Evolutionary conservation across 2,113 vertebrate species (phyloP).

Genomic region (Dasyornis broadbenti): DNA sequence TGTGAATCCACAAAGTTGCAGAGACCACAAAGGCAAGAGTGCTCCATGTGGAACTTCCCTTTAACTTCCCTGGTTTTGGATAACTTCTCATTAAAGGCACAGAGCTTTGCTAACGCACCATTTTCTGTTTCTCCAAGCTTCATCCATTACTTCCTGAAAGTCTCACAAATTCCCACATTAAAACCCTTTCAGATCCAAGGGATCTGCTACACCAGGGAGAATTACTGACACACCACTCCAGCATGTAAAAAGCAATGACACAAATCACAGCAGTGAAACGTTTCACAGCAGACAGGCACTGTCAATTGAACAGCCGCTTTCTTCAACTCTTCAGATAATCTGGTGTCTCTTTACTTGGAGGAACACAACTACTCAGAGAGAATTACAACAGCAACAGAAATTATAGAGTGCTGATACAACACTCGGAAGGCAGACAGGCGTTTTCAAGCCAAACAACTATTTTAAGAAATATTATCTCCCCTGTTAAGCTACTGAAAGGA

Average conservation of each 20-base stretch:
- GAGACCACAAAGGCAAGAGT: neutral
- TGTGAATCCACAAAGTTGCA: neutral
- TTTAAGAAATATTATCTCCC: neutral
- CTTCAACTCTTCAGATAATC: neutral
- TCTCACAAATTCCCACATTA: neutral
- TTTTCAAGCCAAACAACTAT: neutral
- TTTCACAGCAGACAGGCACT: neutral
- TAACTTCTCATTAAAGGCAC: neutral
- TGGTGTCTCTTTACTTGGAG: neutral
- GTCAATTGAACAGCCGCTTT: neutral
- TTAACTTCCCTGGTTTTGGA: neutral
- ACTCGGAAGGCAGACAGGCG: neutral
- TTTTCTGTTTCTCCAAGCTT: neutral
- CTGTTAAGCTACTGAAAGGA: neutral
- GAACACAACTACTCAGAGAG: neutral
- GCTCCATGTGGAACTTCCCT: neutral
- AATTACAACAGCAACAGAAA: neutral
- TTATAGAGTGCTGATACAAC: neutral
- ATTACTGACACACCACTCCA: neutral
- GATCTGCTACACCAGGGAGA: neutral
- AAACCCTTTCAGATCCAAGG: neutral
- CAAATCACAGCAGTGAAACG: neutral
- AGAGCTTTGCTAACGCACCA: fast-evolving
- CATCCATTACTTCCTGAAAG: neutral
- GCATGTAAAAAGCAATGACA: neutral